These are phyloP conservation scores for Eolophus roseicapilla DNA, from an alignment of 2,113 vertebrate genomes.

Conservation along the genomic window DNA sequence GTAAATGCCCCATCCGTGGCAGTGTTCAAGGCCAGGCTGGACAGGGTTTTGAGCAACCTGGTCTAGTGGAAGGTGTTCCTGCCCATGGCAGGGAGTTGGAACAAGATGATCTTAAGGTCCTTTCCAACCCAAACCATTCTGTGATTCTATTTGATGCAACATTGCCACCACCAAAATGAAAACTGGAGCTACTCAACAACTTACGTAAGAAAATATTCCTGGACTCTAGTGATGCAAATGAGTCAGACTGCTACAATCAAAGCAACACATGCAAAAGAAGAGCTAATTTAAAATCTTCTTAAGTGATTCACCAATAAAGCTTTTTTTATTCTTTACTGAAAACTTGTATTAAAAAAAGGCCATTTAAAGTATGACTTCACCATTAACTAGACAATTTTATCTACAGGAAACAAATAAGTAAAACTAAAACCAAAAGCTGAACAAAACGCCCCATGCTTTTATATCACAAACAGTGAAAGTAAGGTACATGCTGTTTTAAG, in stretches of 20 bases:
- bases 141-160: background rate
- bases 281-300: slow-evolving; percentile 27
- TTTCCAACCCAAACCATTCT: background rate
- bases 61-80: background rate
- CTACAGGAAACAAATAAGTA: background rate
- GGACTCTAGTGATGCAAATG: slow-evolving; percentile 1
- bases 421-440: background rate
- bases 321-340: slow-evolving; percentile 12
- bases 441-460: background rate
- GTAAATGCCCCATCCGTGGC: background rate
- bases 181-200: background rate
- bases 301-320: slow-evolving; percentile 30
- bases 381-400: background rate
- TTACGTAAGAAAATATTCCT: slow-evolving; percentile 46
- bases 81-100: background rate
- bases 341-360: background rate
- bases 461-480: background rate
- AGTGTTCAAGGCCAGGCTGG: background rate
- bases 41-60: background rate
- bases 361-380: background rate
- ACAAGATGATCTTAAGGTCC: background rate
- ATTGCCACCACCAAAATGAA: background rate
- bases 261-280: slow-evolving; percentile 33
- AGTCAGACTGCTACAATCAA: slow-evolving; percentile 33
- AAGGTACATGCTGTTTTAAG: background rate